These are phyloP conservation scores for Drosophila falleni DNA, from an alignment of 2,888 invertebrate genomes.

Conservation along the genomic window DNA sequence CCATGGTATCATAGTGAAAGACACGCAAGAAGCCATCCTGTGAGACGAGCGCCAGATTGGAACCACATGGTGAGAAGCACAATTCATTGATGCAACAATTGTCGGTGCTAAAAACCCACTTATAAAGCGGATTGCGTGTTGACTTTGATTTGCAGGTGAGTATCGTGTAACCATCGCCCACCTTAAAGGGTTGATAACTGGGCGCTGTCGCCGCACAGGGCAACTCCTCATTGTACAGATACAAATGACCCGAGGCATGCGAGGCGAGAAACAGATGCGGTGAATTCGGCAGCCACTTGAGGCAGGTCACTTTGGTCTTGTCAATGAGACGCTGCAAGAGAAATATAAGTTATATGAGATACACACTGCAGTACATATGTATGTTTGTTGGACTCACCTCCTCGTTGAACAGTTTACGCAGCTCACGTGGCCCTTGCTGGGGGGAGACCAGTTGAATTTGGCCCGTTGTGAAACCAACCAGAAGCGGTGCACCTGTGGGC, in stretches of 20 bases:
- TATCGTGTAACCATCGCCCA: conserved; percentile 96
- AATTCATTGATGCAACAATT: conserved; percentile 97
- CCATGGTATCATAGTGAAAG: conserved; percentile 99
- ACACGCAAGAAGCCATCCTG: conserved; percentile 98
- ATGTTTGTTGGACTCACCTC: conserved; percentile 89
- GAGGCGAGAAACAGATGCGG: conserved; percentile 97
- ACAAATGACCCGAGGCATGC: conserved; percentile 98
- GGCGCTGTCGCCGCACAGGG: conserved; percentile 96
- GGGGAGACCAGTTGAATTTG: conserved; percentile 99
- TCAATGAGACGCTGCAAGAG: conserved; percentile 85
- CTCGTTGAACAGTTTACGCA: conserved; percentile 98
- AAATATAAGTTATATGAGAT: background rate
- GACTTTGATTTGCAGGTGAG: conserved; percentile 98
- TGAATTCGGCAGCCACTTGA: conserved; percentile 98
- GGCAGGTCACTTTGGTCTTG: conserved; percentile 92
- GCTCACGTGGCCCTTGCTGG: conserved; percentile 98
- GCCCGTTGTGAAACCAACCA: conserved; percentile 99
- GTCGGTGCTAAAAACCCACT: conserved; percentile 94
- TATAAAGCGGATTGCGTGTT: conserved; percentile 97
- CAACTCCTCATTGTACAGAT: conserved; percentile 98
- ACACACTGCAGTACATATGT: background rate
- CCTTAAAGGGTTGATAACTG: conserved; percentile 97
- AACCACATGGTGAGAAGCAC: conserved; percentile 97
- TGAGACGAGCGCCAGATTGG: conserved; percentile 96
- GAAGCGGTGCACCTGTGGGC: conserved; percentile 93